Percentiles rank a stretch among this genome's conserved stretches.
Conservation (phyloP, 35 echinoderm and acorn worm genomes). For the Ptychodera flava region DNA sequence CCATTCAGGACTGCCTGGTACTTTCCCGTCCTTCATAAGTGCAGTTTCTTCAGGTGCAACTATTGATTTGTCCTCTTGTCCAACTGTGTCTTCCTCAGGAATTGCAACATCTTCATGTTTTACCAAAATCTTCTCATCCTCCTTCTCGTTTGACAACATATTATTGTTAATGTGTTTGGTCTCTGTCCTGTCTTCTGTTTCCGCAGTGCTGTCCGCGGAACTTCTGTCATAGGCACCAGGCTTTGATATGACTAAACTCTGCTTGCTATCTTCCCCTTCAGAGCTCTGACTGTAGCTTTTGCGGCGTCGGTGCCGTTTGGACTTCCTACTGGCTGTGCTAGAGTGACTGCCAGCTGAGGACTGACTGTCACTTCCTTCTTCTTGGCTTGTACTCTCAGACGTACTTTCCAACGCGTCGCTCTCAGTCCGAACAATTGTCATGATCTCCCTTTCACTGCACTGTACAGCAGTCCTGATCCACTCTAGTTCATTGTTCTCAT, state of each 20-base stretch:
- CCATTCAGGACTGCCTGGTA: too few species aligned
- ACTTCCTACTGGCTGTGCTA: background rate
- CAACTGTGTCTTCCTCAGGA: background rate
- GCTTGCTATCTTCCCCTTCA: background rate
- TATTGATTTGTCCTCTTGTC: background rate
- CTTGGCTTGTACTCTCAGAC: background rate
- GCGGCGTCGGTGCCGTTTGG: background rate
- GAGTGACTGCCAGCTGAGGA: background rate
- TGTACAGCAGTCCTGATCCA: slow-evolving; percentile 51
- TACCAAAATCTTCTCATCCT: background rate
- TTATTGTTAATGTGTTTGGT: background rate
- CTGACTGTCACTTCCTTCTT: background rate
- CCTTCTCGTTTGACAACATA: background rate
- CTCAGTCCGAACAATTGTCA: background rate
- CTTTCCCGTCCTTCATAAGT: too few species aligned
- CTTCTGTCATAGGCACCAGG: background rate
- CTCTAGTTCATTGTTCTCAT: slow-evolving; percentile 50
- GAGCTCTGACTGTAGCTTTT: background rate
- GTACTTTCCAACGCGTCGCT: background rate
- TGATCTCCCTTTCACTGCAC: slow-evolving; percentile 18
- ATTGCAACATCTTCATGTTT: background rate
- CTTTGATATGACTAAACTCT: background rate
- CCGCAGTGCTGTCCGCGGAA: background rate
- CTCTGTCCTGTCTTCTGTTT: background rate
- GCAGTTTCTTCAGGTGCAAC: background rate